phyloP scores from a whole-genome alignment of 2,113 vertebrate species.

The Labeo catla region DNA sequence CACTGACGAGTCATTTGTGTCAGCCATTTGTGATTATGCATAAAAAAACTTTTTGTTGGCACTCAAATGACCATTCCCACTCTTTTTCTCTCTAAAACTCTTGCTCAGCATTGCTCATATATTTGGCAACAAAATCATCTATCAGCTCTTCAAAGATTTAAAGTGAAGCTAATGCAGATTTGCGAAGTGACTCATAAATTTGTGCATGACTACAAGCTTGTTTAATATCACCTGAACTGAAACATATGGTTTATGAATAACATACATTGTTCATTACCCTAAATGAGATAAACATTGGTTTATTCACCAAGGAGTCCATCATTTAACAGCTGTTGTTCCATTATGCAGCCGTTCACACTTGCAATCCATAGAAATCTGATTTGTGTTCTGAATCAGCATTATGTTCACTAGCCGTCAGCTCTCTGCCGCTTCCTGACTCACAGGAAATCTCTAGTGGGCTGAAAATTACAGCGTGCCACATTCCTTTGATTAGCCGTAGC shows the following conservation, averaged over 20 bases:
- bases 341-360: constrained; percentile 14
- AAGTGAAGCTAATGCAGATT: constrained; percentile 8
- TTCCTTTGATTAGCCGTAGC: constrained; percentile 40
- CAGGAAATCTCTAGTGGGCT: constrained; percentile 39
- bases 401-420: not conserved
- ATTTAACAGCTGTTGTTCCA: not conserved
- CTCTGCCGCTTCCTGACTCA: not conserved
- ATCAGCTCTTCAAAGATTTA: not conserved
- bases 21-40: not conserved
- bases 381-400: constrained; percentile 23
- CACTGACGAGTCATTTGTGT: not conserved
- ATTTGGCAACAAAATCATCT: not conserved
- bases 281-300: not conserved
- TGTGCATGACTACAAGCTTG: constrained; percentile 27
- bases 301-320: not conserved
- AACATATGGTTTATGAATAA: not conserved
- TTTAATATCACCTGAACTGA: constrained; percentile 7
- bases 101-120: not conserved
- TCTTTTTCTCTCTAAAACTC: not conserved
- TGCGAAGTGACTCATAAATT: constrained; percentile 12
- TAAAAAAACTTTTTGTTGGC: not conserved
- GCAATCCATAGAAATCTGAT: constrained; percentile 33
- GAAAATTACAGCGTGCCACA: constrained; percentile 37
- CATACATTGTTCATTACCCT: not conserved
- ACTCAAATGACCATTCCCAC: not conserved